phyloP scores from a whole-genome alignment of 1,140 invertebrate species.

The Ctenoplectra terminalis region DNA sequence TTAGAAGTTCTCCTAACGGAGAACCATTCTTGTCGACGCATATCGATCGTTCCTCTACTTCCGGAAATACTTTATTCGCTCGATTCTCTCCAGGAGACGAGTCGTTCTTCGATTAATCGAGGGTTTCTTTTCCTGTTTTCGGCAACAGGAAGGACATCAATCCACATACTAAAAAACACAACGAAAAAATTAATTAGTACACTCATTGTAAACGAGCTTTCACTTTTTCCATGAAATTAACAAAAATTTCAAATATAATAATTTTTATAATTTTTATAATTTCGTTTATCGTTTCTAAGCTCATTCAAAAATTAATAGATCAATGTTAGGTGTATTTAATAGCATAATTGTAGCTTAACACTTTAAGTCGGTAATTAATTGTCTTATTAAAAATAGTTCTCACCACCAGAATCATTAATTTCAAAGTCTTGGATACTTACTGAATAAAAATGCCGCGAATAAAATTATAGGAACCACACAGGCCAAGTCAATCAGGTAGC shows the following conservation, averaged over 20 bases:
- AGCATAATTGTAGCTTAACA: too few relatives aligned
- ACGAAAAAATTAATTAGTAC: not conserved
- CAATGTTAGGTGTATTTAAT: too few relatives aligned
- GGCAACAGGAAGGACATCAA: slow-evolving; percentile 87
- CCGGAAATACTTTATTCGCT: not conserved
- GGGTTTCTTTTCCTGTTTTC: slow-evolving; percentile 86
- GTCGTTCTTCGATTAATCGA: slow-evolving; percentile 82
- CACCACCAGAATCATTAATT: too few relatives aligned
- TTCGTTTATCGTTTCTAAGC: too few relatives aligned
- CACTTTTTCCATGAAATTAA: too few relatives aligned
- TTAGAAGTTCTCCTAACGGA: not conserved
- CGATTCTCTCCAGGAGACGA: slow-evolving; percentile 5
- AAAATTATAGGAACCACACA: slow-evolving; percentile 87
- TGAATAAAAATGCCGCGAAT: slow-evolving; percentile 87
- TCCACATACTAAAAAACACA: slow-evolving; percentile 84
- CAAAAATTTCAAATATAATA: too few relatives aligned
- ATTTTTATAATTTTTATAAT: not conserved
- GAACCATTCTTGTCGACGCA: not conserved
- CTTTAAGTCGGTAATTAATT: too few relatives aligned
- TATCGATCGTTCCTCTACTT: not conserved
- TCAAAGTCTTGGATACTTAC: slow-evolving; percentile 82
- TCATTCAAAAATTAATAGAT: too few relatives aligned
- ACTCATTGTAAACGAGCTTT: not conserved
- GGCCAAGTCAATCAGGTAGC: slow-evolving; percentile 89
- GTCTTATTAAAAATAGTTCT: not conserved